A percentile compares a stretch with the other conserved stretches of the same genome.
Evolutionary conservation across 2,797 vertebrate genomes (phyloP).

Genomic region (Bradypodion pumilum): DNA sequence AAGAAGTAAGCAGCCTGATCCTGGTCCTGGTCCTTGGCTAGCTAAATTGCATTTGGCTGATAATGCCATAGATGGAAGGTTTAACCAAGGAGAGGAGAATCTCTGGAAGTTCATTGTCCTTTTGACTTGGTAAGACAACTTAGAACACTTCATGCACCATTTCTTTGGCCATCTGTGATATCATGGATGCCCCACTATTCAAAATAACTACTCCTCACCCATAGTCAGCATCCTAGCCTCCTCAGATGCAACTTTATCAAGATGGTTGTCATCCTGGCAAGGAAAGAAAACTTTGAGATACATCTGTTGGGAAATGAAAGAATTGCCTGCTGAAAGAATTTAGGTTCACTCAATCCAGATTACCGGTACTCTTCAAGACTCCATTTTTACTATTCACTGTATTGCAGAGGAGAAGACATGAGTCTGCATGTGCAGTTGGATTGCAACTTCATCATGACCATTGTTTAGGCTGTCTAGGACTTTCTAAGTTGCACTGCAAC

Average conservation of each 20-base stretch:
- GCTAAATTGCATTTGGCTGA: slow-evolving; percentile 68
- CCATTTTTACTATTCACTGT: background rate
- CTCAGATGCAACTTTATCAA: background rate
- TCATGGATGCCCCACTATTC: background rate
- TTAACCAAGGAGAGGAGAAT: slow-evolving; percentile 40
- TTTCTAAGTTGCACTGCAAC: background rate
- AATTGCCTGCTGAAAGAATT: background rate
- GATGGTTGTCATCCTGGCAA: background rate
- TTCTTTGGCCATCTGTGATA: background rate
- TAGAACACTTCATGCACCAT: background rate
- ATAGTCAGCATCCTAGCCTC: too few species aligned
- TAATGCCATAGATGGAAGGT: slow-evolving; percentile 69
- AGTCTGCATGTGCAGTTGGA: background rate
- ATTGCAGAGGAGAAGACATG: background rate
- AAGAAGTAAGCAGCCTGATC: slow-evolving; percentile 19
- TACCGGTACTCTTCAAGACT: background rate
- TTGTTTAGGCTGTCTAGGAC: background rate
- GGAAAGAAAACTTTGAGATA: background rate
- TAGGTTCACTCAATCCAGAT: background rate
- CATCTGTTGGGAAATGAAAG: background rate
- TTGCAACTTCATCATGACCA: background rate
- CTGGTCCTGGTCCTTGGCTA: slow-evolving; percentile 65
- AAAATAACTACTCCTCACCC: background rate
- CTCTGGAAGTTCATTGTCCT: slow-evolving; percentile 59
- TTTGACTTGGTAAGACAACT: slow-evolving; percentile 65